phyloP scores from a whole-genome alignment of 2,797 vertebrate species.

The Danio albolineatus region DNA sequence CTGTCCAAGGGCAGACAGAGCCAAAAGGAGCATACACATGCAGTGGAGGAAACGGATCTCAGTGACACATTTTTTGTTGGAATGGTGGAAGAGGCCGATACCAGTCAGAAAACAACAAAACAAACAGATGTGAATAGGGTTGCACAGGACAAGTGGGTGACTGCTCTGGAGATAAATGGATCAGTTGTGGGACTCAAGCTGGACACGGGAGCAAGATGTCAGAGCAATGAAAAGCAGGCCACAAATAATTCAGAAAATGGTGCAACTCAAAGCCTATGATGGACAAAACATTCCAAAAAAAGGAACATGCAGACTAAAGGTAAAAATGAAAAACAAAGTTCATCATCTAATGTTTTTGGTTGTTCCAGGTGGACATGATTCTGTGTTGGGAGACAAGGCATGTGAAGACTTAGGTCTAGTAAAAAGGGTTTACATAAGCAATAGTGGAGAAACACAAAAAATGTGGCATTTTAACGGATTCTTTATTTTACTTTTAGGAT shows the following conservation, averaged over 20 bases:
- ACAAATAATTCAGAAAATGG: no score
- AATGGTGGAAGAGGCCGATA: constrained; percentile 45
- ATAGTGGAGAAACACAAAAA: no score
- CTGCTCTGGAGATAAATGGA: constrained; percentile 36
- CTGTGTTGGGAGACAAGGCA: no score
- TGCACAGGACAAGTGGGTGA: constrained; percentile 41
- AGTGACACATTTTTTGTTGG: constrained; percentile 50
- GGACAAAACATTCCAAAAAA: no score
- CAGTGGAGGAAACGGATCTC: constrained; percentile 42
- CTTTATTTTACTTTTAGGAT: no score
- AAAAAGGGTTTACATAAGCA: no score
- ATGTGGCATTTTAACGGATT: no score
- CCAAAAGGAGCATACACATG: not conserved
- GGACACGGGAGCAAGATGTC: constrained; percentile 42
- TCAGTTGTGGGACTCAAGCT: constrained; percentile 34
- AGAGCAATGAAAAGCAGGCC: constrained; percentile 46
- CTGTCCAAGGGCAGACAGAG: constrained; percentile 34
- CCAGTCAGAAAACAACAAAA: constrained; percentile 21
- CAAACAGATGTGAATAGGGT: not conserved
- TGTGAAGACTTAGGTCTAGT: no score
- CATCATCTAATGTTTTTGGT: no score
- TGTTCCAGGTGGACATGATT: no score
- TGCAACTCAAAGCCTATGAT: constrained; percentile 55
- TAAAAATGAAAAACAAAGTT: no score
- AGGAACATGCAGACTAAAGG: no score